Base-by-base conservation (phyloP, 2,888 invertebrate species). In the Eugnorisma glareosa region DNA sequence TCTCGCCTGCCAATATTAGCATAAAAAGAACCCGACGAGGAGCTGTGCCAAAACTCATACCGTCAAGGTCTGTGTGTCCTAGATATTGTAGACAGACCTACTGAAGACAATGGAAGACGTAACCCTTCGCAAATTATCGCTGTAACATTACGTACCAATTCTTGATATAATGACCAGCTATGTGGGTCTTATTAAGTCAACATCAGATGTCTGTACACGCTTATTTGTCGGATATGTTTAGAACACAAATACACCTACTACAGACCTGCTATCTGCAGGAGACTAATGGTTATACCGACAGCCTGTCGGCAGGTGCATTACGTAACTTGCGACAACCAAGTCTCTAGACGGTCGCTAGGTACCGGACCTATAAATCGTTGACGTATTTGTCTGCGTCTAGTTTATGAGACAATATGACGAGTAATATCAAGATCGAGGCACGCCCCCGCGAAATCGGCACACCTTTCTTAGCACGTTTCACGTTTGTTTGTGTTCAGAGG, bases 391-490 rank as follows among this genome's bases (percentile, higher is more conserved):
- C 48, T 69, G 68, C n/a, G 40, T 79, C 82, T 63, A 73, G 63
- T 66, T 45, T 61, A 40, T 37, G 59, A 82, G 75, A 79, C 79
- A 86, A 77, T 77, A 79, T 86, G 86, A 85, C 77, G 66, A 66
- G 71, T 63, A 54, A 83, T 79, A 83, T 75, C 28, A 72, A 83
- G 68, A 77, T 82, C 73, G 61, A 78, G 72, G 77, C 73, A 84
- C 86, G 79, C 87, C 86, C 76, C 83, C 87, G 81, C 83, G 74
- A 88, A 85, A 89, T 85, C 85, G 79, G 71, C 92, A 87, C 91
- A 89, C 92, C 92, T 91, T 90, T 90, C 90, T 89, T 89, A 87
- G 87, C 86, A 86, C 83, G 88, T 88, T 85, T 81, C 82, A 78
- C 75, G 71, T 76, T 85, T 89, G 89, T 90, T 88, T 88, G 89